Conservation (phyloP, 2,797 vertebrate genomes). For the Prionace glauca region DNA sequence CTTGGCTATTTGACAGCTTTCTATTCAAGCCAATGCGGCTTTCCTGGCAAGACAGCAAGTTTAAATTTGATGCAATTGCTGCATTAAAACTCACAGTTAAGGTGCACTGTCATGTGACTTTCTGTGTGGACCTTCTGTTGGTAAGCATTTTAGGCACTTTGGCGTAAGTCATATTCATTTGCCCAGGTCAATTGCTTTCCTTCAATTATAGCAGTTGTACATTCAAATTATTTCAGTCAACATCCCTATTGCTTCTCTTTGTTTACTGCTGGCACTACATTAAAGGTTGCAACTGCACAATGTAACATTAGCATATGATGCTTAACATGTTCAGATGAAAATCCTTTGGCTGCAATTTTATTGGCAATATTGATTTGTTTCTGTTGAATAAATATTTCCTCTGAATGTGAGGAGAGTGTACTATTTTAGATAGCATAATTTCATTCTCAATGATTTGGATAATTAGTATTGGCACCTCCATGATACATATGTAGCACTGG, state of each 20-base stretch:
- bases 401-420: neutral
- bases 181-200: neutral
- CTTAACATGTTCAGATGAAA: neutral
- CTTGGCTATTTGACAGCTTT: conserved; percentile 15
- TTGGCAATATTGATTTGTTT: neutral
- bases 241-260: neutral
- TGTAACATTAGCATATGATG: neutral
- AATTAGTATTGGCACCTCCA: neutral
- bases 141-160: conserved; percentile 10
- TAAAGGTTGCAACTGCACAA: neutral
- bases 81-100: conserved; percentile 18
- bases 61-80: conserved; percentile 22
- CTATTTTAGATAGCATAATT: neutral
- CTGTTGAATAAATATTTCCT: conserved; percentile 10
- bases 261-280: neutral
- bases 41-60: neutral
- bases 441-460: neutral
- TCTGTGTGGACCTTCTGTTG: conserved; percentile 17
- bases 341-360: neutral
- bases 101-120: neutral
- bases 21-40: conserved; percentile 1
- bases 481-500: neutral
- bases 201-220: neutral
- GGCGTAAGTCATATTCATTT: neutral
- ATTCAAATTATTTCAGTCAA: neutral